Conservation (phyloP, 1,140 invertebrate species). For the Phortica variegata region DNA sequence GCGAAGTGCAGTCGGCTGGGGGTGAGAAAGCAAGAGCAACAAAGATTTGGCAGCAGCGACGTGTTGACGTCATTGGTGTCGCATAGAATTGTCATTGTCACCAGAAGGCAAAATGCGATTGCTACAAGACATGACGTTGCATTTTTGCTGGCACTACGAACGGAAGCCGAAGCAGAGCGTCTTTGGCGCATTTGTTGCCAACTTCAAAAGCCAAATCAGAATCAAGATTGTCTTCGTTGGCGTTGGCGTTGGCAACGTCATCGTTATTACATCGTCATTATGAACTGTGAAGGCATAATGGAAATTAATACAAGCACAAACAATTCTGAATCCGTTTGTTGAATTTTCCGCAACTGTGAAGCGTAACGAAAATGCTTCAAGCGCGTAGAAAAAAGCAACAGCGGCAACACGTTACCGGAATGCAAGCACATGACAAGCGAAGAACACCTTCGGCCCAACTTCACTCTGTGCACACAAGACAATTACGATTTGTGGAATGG, state of each 20-base stretch:
- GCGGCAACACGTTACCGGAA: conserved; percentile 11
- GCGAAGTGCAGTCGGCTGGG: conserved; percentile 4
- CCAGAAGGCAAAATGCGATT: too few relatives aligned
- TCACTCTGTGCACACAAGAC: too few relatives aligned
- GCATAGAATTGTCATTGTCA: too few relatives aligned
- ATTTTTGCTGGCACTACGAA: conserved; percentile 6
- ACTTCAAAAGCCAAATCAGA: conserved; percentile 4
- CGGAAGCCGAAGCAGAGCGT: background rate
- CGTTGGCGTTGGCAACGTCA: conserved; percentile 18
- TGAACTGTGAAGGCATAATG: conserved; percentile 40
- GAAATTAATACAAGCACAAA: conserved; percentile 27
- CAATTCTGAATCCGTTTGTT: conserved; percentile 22
- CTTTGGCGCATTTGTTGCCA: conserved; percentile 16
- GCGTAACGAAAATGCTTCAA: conserved; percentile 52
- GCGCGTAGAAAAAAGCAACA: too few relatives aligned
- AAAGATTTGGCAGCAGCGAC: too few relatives aligned
- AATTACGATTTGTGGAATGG: too few relatives aligned
- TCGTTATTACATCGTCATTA: conserved; percentile 32
- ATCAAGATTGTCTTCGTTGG: too few relatives aligned
- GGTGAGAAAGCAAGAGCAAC: conserved; percentile 9
- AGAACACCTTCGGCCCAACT: too few relatives aligned
- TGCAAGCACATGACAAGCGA: too few relatives aligned
- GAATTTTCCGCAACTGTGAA: conserved; percentile 40
- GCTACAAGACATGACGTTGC: conserved; percentile 21
- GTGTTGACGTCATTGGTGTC: too few relatives aligned